phyloP scores from a whole-genome alignment of 2,797 vertebrate genomes.

The Urosaurus nigricauda region DNA sequence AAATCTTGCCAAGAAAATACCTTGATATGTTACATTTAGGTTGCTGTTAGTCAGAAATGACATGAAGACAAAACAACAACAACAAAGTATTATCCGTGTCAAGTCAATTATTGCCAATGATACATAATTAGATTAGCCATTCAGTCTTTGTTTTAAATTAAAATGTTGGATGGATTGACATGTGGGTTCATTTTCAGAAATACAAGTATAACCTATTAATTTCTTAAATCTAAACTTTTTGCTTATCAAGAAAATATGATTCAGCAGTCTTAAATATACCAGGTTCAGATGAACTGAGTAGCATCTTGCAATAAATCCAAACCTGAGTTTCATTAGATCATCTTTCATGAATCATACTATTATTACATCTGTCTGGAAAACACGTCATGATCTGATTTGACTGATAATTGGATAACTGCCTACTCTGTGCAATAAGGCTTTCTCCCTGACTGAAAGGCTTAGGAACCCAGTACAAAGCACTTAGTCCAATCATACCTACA shows the following conservation, averaged over 20 bases:
- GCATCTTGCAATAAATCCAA: background rate
- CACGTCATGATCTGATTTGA: constrained; percentile 11
- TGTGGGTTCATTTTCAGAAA: background rate
- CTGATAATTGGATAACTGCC: constrained; percentile 1
- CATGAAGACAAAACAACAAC: background rate
- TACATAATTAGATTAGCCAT: background rate
- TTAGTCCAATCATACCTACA: background rate
- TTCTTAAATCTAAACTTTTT: background rate
- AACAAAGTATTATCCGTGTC: background rate
- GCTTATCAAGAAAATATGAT: background rate
- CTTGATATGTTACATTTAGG: no score
- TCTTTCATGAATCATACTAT: constrained; percentile 30
- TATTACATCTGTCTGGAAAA: constrained; percentile 6
- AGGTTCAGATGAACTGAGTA: background rate
- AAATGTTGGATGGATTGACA: background rate
- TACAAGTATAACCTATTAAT: background rate
- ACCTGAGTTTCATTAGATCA: constrained; percentile 1
- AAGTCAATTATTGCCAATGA: background rate
- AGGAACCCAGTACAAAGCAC: background rate
- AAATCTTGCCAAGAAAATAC: no score
- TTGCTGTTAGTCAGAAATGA: no score
- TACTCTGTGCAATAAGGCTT: background rate
- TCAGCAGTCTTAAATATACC: background rate
- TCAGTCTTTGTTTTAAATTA: constrained; percentile 5
- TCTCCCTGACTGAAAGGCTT: background rate